These are phyloP conservation scores for Neodiprion virginianus DNA, from an alignment of 1,140 invertebrate genomes.

Conservation along the genomic window DNA sequence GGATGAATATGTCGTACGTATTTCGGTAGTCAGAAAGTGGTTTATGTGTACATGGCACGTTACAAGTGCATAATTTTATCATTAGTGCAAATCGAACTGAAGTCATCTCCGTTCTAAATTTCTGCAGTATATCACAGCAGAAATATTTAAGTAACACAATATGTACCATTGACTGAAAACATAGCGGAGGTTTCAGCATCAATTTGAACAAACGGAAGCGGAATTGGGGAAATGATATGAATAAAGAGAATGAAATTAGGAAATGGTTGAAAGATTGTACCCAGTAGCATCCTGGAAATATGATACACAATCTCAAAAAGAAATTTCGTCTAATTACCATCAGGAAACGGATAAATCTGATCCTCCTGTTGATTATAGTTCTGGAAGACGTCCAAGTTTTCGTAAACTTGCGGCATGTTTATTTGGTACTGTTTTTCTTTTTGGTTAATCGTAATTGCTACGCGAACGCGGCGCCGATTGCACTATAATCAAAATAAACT, in stretches of 20 bases:
- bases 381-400: conserved; percentile 24
- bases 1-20: too few species aligned
- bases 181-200: neutral
- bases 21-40: too few species aligned
- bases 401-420: conserved; percentile 15
- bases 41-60: too few species aligned
- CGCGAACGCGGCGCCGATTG: too few species aligned
- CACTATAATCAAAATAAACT: neutral
- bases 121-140: too few species aligned
- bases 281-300: neutral
- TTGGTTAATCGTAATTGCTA: neutral
- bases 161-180: neutral
- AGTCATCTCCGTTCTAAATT: too few species aligned
- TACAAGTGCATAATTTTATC: too few species aligned
- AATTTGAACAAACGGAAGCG: neutral
- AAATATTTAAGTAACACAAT: neutral
- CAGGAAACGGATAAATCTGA: neutral
- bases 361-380: neutral
- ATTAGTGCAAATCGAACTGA: too few species aligned
- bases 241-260: neutral
- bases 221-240: neutral
- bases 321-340: neutral
- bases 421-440: neutral
- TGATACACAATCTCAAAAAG: neutral
- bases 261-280: neutral